These are phyloP conservation scores for Acronicta aceris DNA, from an alignment of 2,888 invertebrate genomes.

Conservation along the genomic window DNA sequence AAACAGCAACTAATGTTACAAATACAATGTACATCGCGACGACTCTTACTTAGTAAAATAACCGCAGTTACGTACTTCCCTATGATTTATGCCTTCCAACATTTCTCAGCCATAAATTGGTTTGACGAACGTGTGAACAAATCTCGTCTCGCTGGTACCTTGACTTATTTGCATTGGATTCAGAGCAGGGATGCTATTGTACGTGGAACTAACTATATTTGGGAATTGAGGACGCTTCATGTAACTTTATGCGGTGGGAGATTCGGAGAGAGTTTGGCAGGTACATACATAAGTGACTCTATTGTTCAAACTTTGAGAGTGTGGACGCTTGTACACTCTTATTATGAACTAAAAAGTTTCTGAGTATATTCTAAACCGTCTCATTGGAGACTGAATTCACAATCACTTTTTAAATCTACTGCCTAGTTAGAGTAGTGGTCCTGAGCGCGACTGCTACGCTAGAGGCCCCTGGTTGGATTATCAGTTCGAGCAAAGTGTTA, in stretches of 20 bases:
- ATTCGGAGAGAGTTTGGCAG: slow-evolving; percentile 10
- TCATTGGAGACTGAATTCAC: too few species aligned
- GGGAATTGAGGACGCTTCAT: slow-evolving; percentile 44
- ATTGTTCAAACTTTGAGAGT: slow-evolving; percentile 2
- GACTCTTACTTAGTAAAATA: slow-evolving; percentile 17
- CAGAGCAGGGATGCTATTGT: slow-evolving; percentile 33
- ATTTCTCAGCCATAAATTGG: slow-evolving; percentile 48
- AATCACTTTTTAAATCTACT: too few species aligned
- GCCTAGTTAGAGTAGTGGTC: too few species aligned
- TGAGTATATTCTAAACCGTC: too few species aligned
- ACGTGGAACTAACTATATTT: slow-evolving; percentile 46
- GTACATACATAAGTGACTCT: slow-evolving; percentile 36
- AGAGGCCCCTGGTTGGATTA: too few species aligned
- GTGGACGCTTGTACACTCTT: background rate
- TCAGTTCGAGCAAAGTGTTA: too few species aligned
- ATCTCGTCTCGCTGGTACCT: slow-evolving; percentile 34
- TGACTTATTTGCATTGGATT: slow-evolving; percentile 44
- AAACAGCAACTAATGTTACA: background rate
- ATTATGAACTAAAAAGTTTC: too few species aligned
- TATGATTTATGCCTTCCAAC: slow-evolving; percentile 41
- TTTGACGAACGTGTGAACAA: slow-evolving; percentile 56
- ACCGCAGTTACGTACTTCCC: slow-evolving; percentile 23
- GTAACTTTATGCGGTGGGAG: slow-evolving; percentile 47
- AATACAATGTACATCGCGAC: background rate
- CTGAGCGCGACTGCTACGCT: too few species aligned